phyloP scores from a whole-genome alignment of 1,140 invertebrate genomes.

The Cotesia glomerata region DNA sequence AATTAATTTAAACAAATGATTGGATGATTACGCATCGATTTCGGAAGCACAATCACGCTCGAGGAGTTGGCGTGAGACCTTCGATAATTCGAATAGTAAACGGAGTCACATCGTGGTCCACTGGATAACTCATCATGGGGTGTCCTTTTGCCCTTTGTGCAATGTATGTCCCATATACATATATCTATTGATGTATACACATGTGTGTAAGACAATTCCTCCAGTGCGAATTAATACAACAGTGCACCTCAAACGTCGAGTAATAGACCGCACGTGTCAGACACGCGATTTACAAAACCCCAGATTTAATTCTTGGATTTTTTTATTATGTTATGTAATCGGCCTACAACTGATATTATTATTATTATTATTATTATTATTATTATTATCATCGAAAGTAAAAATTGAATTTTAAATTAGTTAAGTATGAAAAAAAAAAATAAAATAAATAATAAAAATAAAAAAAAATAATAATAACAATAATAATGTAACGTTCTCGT shows the following conservation, averaged over 20 bases:
- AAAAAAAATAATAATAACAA: too few relatives aligned
- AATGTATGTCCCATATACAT: too few relatives aligned
- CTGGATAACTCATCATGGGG: neutral
- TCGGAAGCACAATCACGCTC: conserved; percentile 14
- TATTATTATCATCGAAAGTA: too few relatives aligned
- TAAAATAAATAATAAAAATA: too few relatives aligned
- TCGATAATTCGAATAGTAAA: conserved; percentile 11
- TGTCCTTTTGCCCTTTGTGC: too few relatives aligned
- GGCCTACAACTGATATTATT: too few relatives aligned
- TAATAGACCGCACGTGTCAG: conserved; percentile 32
- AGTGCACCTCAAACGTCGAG: conserved; percentile 22
- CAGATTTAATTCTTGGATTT: neutral
- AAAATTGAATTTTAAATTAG: too few relatives aligned
- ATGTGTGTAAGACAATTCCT: conserved; percentile 9
- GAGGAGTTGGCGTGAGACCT: conserved; percentile 22
- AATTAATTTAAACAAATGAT: neutral
- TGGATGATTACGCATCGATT: conserved; percentile 1
- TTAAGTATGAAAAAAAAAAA: too few relatives aligned
- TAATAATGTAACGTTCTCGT: too few relatives aligned
- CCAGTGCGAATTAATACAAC: neutral
- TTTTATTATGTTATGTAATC: too few relatives aligned
- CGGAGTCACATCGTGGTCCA: neutral
- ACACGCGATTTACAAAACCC: conserved; percentile 18
- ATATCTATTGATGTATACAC: neutral
- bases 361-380: too few relatives aligned